phyloP scores from a whole-genome alignment of 2,113 vertebrate species.

The Chamaea fasciata region DNA sequence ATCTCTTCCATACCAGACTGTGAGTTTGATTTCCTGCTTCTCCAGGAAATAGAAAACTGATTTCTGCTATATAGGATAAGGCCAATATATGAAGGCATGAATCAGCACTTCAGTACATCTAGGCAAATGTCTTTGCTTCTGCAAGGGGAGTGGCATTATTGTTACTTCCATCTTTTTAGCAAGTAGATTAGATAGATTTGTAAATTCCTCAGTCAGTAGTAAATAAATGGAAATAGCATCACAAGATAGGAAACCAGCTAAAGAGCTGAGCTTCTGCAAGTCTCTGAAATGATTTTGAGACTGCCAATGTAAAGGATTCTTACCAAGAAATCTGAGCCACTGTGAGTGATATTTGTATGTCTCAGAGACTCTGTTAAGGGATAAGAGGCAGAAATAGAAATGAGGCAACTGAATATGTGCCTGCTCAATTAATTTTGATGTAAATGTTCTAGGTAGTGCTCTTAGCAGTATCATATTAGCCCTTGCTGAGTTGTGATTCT shows the following conservation, averaged over 20 bases:
- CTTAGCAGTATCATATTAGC: not conserved
- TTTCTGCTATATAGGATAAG: not conserved
- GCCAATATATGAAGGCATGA: not conserved
- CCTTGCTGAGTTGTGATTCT: not conserved
- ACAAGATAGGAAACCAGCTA: not conserved
- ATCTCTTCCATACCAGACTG: not conserved
- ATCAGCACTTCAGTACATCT: not conserved
- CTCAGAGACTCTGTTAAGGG: not conserved
- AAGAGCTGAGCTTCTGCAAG: not conserved
- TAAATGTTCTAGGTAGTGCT: not conserved
- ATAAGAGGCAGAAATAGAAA: not conserved
- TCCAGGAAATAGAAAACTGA: not conserved
- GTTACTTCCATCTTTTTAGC: not conserved
- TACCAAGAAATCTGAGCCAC: not conserved
- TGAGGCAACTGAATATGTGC: not conserved
- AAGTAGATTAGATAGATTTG: not conserved
- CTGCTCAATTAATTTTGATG: not conserved
- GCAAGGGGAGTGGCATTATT: not conserved
- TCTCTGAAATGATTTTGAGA: not conserved
- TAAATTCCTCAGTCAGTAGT: not conserved
- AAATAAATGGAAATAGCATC: slow-evolving; percentile 9
- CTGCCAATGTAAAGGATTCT: not conserved
- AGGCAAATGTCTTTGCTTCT: not conserved
- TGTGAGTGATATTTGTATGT: not conserved
- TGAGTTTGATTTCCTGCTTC: slow-evolving; percentile 4